These are phyloP conservation scores for Macquaria ambigua DNA, from an alignment of 2,113 vertebrate genomes.

Conservation along the genomic window DNA sequence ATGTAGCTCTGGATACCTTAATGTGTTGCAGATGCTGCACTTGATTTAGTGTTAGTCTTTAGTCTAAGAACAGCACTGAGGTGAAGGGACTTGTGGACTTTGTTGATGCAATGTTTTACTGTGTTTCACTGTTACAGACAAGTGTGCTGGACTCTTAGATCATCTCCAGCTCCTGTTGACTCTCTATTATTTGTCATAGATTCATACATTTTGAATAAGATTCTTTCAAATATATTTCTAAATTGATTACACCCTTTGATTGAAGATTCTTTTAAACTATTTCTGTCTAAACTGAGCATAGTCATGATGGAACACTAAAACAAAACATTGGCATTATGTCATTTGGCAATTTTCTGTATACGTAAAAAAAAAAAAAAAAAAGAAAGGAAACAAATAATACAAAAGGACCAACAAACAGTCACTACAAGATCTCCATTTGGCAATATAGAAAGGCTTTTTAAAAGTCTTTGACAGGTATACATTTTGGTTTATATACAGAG, in stretches of 20 bases:
- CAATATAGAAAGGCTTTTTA: constrained; percentile 79
- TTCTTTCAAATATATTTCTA: constrained; percentile 34
- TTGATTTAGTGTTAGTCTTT: constrained; percentile 1
- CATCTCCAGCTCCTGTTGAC: neutral
- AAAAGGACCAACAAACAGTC: constrained; percentile 68
- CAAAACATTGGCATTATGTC: constrained; percentile 75
- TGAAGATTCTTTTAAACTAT: constrained; percentile 2
- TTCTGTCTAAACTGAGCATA: constrained; percentile 21
- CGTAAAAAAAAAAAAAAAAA: constrained; percentile 50
- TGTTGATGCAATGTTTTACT: neutral
- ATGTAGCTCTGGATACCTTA: neutral
- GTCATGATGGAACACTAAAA: constrained; percentile 57
- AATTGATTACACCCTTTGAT: constrained; percentile 38
- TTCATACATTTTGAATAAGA: constrained; percentile 13
- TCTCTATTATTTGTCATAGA: constrained; percentile 5
- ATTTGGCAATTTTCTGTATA: constrained; percentile 79
- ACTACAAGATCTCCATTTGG: constrained; percentile 80
- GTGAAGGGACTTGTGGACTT: constrained; percentile 11
- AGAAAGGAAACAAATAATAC: constrained; percentile 61
- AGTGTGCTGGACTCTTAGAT: neutral
- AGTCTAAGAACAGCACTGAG: constrained; percentile 16
- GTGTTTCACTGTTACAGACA: constrained; percentile 3
- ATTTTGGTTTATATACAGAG: constrained; percentile 79
- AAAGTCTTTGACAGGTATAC: constrained; percentile 62
- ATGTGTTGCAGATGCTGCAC: neutral